phyloP scores from a whole-genome alignment of 2,113 vertebrate species.

The Raphicerus campestris region DNA sequence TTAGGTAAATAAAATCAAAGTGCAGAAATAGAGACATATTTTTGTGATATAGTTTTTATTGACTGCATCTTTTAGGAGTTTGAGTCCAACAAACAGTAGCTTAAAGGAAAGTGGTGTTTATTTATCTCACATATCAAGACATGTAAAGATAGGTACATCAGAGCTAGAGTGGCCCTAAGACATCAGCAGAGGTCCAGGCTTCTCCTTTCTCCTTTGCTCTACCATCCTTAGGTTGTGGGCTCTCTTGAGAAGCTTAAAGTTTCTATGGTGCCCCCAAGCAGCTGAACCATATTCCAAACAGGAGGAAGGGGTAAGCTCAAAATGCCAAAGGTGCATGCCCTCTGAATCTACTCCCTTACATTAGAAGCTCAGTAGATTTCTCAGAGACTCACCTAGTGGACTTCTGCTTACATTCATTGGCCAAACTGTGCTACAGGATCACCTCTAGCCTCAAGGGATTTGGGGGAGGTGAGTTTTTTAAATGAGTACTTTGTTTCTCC shows the following conservation, averaged over 20 bases:
- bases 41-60: not conserved
- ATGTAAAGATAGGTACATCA: not conserved
- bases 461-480: not conserved
- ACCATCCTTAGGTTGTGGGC: not conserved
- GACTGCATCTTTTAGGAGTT: not conserved
- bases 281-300: not conserved
- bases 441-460: not conserved
- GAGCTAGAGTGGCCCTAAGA: not conserved
- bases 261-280: not conserved
- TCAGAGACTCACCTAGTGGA: not conserved
- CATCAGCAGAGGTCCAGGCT: not conserved
- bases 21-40: not conserved
- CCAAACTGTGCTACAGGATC: not conserved
- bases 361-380: not conserved
- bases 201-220: not conserved
- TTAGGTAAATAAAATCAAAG: constrained; percentile 27
- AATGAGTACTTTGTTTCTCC: not conserved
- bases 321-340: not conserved
- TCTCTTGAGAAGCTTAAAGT: not conserved
- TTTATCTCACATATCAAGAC: not conserved
- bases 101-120: not conserved
- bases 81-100: not conserved
- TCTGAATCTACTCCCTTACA: not conserved
- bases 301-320: not conserved
- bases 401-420: not conserved